phyloP scores from a whole-genome alignment of 2,888 invertebrate genomes.

The Lochmaea capreae region DNA sequence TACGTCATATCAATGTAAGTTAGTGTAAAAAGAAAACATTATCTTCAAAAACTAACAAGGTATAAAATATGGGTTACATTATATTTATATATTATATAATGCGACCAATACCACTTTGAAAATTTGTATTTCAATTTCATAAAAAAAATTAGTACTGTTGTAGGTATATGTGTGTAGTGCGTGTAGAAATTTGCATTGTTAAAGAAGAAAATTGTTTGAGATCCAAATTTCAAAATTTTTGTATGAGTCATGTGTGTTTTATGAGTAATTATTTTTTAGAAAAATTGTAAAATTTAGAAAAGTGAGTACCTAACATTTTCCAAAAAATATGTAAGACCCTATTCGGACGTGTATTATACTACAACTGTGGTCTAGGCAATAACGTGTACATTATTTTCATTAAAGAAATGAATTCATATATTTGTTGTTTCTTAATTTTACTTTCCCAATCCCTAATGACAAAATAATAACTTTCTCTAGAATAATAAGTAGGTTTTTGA shows the following conservation, averaged over 20 bases:
- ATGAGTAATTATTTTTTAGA: conserved; percentile 45
- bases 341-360: conserved; percentile 66
- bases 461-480: neutral
- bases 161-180: conserved; percentile 62
- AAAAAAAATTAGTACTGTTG: conserved; percentile 50
- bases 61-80: conserved; percentile 14
- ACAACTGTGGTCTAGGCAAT: conserved; percentile 67
- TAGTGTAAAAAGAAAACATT: conserved; percentile 43
- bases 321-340: conserved; percentile 60
- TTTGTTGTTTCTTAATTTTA: conserved; percentile 22
- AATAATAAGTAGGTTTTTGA: no score
- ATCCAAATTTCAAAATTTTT: conserved; percentile 43
- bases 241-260: conserved; percentile 37
- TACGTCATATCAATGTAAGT: conserved; percentile 57
- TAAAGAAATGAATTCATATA: conserved; percentile 67
- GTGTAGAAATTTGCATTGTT: conserved; percentile 48
- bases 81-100: neutral
- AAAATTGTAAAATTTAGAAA: conserved; percentile 47
- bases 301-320: conserved; percentile 40
- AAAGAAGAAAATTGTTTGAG: conserved; percentile 37
- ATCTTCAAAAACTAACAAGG: conserved; percentile 32
- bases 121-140: conserved; percentile 29
- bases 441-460: neutral
- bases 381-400: conserved; percentile 69
- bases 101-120: conserved; percentile 28